Conservation (phyloP, 2,113 vertebrate species). For the Tapirus terrestris region DNA sequence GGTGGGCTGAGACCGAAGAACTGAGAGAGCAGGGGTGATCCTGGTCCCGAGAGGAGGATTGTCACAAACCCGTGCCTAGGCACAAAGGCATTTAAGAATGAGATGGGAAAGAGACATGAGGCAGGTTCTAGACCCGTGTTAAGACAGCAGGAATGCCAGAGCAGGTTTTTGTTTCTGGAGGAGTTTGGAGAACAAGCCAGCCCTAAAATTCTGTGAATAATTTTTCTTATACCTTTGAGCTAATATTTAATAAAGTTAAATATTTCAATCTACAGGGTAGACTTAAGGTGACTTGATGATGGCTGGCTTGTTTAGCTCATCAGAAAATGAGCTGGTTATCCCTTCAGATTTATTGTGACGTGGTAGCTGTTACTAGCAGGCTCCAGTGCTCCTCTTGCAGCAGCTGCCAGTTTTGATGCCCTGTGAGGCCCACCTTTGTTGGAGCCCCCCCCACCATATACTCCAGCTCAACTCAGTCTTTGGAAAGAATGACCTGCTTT, state of each 20-base stretch:
- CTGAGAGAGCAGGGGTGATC: neutral
- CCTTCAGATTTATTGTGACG: neutral
- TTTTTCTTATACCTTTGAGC: conserved; percentile 13
- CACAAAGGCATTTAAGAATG: neutral
- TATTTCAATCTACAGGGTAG: neutral
- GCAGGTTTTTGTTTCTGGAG: neutral
- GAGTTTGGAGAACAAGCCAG: neutral
- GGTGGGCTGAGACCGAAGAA: neutral
- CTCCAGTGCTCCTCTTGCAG: too few relatives aligned
- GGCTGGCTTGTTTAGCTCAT: neutral
- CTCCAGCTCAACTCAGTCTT: neutral
- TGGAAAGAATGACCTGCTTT: neutral
- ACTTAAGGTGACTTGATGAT: neutral
- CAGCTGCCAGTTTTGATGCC: fast-evolving
- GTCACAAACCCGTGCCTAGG: neutral
- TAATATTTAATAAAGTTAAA: conserved; percentile 15
- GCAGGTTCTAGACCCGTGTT: neutral
- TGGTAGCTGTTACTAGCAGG: neutral
- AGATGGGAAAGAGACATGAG: neutral
- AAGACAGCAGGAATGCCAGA: neutral
- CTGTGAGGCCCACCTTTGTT: fast-evolving
- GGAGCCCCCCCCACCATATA: fast-evolving
- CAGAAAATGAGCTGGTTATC: neutral
- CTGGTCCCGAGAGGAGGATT: neutral
- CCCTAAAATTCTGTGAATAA: neutral